Conservation (phyloP, 2,888 invertebrate species). For the Dorcus parallelipipedus region DNA sequence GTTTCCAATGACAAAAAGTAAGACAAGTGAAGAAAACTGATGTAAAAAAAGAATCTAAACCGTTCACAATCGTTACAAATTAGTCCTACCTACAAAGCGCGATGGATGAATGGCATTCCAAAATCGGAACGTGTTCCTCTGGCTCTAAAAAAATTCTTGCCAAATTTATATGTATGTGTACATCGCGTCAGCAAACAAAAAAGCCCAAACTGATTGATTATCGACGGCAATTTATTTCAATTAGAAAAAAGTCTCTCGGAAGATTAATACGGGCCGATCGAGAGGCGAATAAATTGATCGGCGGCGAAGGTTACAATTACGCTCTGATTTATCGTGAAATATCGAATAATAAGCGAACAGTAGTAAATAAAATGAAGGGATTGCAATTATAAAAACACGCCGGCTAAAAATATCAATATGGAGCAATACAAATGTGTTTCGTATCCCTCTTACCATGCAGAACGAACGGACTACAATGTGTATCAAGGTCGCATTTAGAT, state of each 20-base stretch:
- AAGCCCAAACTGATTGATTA: too few relatives aligned
- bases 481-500: slow-evolving; percentile 31
- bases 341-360: background rate
- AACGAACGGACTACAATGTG: slow-evolving; percentile 28
- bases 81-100: too few relatives aligned
- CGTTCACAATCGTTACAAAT: too few relatives aligned
- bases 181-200: too few relatives aligned
- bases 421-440: slow-evolving; percentile 32
- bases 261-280: background rate
- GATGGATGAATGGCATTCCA: too few relatives aligned
- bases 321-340: background rate
- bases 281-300: background rate
- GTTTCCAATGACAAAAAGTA: too few relatives aligned
- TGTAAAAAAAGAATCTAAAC: too few relatives aligned
- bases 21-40: too few relatives aligned
- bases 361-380: slow-evolving; percentile 4
- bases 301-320: slow-evolving; percentile 1
- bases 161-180: too few relatives aligned
- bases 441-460: slow-evolving; percentile 33
- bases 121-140: too few relatives aligned
- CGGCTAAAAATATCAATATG: slow-evolving; percentile 34
- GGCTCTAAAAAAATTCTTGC: too few relatives aligned
- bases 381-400: background rate
- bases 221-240: too few relatives aligned
- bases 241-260: background rate